These are phyloP conservation scores for Pogonomyrmex barbatus DNA, from an alignment of 1,140 invertebrate species.

Conservation along the genomic window DNA sequence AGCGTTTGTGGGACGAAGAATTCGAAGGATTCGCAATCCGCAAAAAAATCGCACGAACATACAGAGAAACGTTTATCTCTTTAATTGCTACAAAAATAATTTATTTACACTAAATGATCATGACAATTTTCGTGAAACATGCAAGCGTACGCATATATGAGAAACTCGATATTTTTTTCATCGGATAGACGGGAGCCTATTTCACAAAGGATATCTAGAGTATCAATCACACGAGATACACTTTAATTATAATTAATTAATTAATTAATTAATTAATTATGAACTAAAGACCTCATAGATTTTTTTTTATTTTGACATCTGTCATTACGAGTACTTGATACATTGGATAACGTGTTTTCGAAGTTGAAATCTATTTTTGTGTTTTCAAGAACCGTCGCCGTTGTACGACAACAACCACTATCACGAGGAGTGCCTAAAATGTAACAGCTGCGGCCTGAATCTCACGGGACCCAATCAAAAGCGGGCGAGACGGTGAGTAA, in stretches of 20 bases:
- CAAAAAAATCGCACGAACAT: not conserved
- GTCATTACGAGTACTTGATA: not conserved
- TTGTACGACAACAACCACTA: conserved; percentile 97
- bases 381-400: conserved; percentile 93
- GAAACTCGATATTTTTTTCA: not conserved
- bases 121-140: not conserved
- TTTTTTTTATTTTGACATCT: not conserved
- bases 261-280: not conserved
- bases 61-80: not conserved
- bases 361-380: conserved; percentile 30
- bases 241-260: conserved; percentile 2
- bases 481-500: conserved; percentile 87
- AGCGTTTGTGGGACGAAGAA: not conserved
- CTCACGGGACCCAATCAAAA: conserved; percentile 96
- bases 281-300: not conserved
- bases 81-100: conserved; percentile 8
- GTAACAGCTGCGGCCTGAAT: conserved; percentile 97
- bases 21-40: not conserved
- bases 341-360: no score
- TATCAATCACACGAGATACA: not conserved
- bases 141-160: not conserved
- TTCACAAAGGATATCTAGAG: not conserved
- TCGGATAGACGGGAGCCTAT: not conserved
- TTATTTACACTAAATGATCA: not conserved
- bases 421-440: conserved; percentile 97